Evolutionary conservation across 1,140 invertebrate species (phyloP), one percentile per base, ranked within the genome.

Genomic region (Heterodera schachtii): DNA sequence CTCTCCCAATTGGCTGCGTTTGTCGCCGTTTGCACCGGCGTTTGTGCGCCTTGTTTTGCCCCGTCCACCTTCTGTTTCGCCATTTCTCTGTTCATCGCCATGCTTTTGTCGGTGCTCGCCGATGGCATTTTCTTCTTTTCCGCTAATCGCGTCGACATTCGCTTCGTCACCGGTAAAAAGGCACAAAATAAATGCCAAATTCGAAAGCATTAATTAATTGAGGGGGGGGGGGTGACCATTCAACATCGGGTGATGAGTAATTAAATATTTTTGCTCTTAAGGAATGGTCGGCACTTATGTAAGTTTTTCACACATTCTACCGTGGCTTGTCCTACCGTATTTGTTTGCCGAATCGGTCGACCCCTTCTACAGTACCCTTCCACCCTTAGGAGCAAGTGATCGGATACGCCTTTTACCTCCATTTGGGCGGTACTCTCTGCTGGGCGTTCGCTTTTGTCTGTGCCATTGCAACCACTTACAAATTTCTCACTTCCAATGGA

Each of bases 111-210:
- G 8, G 46, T 89, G 60, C 78, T 89, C n/a, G 89, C 89, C 69
- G 89, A 89, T 52, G 88, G 88, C 41, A 81, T 90, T 43, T 89
- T 89, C 86, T 89, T 89, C 82, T 81, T 89, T 4, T 87, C 87
- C n/a, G 89, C 88, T 16, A 90, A 89, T 71, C 74, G 88, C 64
- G 88, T 89, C 8, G 88, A 89, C 77, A 89, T 87, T 75, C 86
- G 88, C 47, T 89, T 89, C 80, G 88, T 89, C 19, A 89, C 90
- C 84, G 88, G 78, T 80, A 70, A 31, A 13, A 31, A 78, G 21
- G 21, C 41, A 11, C n/a, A 8, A 3, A 66, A 31, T 21, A 31
- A 78, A 7, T 78, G 31, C 31, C 31, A 31, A 31, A 31, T 31
- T 31, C 31, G 31, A 31, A 31, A 31, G 31, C 31, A 31, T 31